Conservation (phyloP, 1,140 invertebrate species). For the Ladona fulva region DNA sequence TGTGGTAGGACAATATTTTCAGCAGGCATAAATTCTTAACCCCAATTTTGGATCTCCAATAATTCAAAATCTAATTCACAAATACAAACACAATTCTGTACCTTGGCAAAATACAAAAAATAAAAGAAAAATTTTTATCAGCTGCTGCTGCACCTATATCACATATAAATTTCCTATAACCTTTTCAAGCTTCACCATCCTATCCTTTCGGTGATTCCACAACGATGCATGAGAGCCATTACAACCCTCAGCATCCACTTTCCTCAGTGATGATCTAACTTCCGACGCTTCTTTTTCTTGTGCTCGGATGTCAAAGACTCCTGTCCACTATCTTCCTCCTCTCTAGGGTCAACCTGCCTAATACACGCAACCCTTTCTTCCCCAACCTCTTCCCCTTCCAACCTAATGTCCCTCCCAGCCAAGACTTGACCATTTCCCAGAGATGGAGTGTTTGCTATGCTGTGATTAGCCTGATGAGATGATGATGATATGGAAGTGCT, state of each 20-base stretch:
- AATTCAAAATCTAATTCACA: no score
- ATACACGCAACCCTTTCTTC: neutral
- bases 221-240: neutral
- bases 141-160: no score
- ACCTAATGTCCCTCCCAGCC: neutral
- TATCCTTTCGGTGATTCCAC: neutral
- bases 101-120: no score
- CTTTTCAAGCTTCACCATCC: neutral
- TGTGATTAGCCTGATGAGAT: neutral
- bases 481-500: no score
- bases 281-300: slow-evolving; percentile 60
- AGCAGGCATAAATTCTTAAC: no score
- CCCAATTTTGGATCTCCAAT: no score
- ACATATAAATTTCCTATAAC: no score
- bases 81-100: no score
- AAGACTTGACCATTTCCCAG: neutral
- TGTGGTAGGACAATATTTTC: no score
- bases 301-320: slow-evolving; percentile 80
- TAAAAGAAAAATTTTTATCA: no score
- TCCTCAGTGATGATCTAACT: neutral
- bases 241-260: neutral
- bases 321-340: slow-evolving; percentile 51
- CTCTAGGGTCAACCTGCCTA: slow-evolving; percentile 16
- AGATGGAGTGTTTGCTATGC: neutral
- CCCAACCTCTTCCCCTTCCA: neutral